These are phyloP conservation scores for Cydia splendana DNA, from an alignment of 1,140 invertebrate species.

Conservation along the genomic window DNA sequence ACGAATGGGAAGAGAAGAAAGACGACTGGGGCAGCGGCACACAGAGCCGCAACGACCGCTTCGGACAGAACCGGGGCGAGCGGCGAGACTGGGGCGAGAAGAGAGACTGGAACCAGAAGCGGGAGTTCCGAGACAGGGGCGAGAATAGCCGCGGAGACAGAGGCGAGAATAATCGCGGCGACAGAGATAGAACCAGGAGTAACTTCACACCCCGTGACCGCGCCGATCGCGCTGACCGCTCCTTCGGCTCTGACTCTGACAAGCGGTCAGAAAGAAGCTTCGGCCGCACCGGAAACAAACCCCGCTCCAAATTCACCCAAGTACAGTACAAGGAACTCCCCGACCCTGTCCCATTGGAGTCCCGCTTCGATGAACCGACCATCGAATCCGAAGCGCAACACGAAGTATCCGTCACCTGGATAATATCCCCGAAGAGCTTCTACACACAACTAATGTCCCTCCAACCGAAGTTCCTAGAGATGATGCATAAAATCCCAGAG, in stretches of 20 bases:
- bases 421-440: conserved; percentile 82
- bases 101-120: conserved; percentile 61
- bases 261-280: conserved; percentile 61
- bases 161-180: conserved; percentile 27
- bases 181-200: conserved; percentile 48
- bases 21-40: conserved; percentile 48
- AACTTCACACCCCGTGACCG: conserved; percentile 67
- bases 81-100: conserved; percentile 60
- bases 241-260: conserved; percentile 57
- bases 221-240: conserved; percentile 51
- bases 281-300: conserved; percentile 54
- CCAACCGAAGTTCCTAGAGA: conserved; percentile 80
- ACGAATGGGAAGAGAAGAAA: conserved; percentile 48
- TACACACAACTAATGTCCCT: conserved; percentile 82
- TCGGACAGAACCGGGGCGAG: conserved; percentile 46
- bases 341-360: conserved; percentile 53
- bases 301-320: conserved; percentile 55
- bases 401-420: conserved; percentile 72
- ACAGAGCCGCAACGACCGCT: conserved; percentile 2
- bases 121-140: conserved; percentile 35
- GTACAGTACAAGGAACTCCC: conserved; percentile 63
- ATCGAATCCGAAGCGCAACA: conserved; percentile 64
- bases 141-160: conserved; percentile 35
- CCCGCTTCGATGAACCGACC: conserved; percentile 51
- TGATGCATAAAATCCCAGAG: conserved; percentile 86